Evolutionary conservation across 2,113 vertebrate genomes (phyloP).

Genomic region (Canis aureus): DNA sequence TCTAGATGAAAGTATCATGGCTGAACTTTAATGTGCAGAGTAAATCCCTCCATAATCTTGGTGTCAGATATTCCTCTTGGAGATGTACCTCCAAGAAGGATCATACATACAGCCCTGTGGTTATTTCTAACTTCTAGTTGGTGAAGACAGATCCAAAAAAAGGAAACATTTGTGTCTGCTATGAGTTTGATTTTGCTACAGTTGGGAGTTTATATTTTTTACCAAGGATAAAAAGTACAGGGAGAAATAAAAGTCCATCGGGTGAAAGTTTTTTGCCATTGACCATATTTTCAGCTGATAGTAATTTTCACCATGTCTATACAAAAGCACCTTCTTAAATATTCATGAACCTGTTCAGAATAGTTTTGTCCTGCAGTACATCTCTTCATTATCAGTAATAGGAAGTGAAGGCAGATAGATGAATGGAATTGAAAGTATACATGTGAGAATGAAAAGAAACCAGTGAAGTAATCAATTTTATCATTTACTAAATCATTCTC

Average conservation of each 20-base stretch:
- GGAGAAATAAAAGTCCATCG: not conserved
- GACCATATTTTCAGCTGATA: not conserved
- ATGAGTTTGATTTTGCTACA: conserved; percentile 11
- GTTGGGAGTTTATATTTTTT: conserved; percentile 23
- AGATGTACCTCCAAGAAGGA: not conserved
- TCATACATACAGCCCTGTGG: not conserved
- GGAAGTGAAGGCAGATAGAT: not conserved
- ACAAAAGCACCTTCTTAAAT: not conserved
- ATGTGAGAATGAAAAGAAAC: not conserved
- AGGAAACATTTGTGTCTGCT: not conserved
- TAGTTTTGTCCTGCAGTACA: not conserved
- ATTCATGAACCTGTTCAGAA: not conserved
- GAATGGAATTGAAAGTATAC: not conserved
- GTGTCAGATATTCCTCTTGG: not conserved
- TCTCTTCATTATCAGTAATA: not conserved
- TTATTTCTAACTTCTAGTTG: not conserved
- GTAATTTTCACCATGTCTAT: not conserved
- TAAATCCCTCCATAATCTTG: not conserved
- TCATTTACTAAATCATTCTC: conserved; percentile 38
- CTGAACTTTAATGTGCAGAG: conserved; percentile 3
- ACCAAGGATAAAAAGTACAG: not conserved
- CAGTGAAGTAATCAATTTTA: not conserved
- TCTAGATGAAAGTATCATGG: not conserved
- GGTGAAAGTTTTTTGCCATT: not conserved
- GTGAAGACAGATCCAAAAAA: not conserved